Evolutionary conservation across 2,113 vertebrate species (phyloP), one percentile per base, ranked within the genome.

Genomic region (Carassius gibelio): DNA sequence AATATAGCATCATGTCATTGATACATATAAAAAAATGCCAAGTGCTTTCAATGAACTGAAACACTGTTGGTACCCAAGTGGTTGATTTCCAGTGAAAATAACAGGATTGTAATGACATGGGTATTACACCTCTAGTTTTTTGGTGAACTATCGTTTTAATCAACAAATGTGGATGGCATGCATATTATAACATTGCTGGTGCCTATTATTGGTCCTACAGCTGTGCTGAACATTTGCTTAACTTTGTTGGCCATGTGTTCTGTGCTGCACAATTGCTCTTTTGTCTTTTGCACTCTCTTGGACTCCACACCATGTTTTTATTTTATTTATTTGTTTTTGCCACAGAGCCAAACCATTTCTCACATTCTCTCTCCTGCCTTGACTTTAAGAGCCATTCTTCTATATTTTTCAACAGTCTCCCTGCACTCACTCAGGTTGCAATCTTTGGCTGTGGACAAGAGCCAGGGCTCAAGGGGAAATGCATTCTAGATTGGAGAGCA

Each of bases 191-290:
- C 17, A 36, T 26, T 4, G 42, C 64, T 55, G 64, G 48, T 82
- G 48, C 80, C 48, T 11, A 57, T 82, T 82, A 57, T 14, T 85
- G 50, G n/a, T 69, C 15, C 1, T 36, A 55, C 78, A 86, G 84
- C 69, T 85, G 84, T 81, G 81, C 66, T 23, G 57, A 69, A 66
- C 84, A 81, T 75, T 86, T 81, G 84, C 69, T 50, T 52, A 72
- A 86, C 68, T 38, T 52, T 86, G 78, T 81, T 61, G 42, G 38
- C 84, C 78, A 86, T 86, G 78, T 81, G 84, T 59, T 86, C 78
- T 52, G 8, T 45, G 36, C n/a, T 23, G 57, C 52, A 86, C 78
- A 86, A 88, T 21, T 85, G 48, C 34, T 61, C 79, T 80, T 68
- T 77, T 84, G 52, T 87, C 83, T 79, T 66, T 71, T 75, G n/a